Base-by-base conservation (phyloP, 2,113 vertebrate genomes). In the Cathartes aura region DNA sequence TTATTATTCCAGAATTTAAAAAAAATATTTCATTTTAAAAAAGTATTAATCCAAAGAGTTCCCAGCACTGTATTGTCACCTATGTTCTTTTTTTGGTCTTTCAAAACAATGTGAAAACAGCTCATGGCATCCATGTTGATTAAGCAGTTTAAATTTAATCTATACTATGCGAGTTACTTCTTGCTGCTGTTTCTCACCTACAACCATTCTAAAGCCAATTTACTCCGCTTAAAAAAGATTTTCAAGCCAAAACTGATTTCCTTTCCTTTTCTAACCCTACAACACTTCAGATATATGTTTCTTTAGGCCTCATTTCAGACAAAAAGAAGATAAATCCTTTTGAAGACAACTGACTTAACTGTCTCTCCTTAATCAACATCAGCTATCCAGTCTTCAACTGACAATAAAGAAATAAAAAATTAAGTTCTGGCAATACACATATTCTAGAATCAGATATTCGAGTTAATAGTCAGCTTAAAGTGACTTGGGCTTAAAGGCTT, bases 401-500 rank as follows among this genome's bases (percentile, higher is more conserved):
- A 68, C 42, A 75, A 72, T 23, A 83, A 81, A 83, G 53, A 90
- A 94, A 92, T 2, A 55, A 48, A 83, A 96, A 84, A 78, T 72
- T 70, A 92, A 75, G 70, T 88, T 34, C 22, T 73, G 76, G 62
- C 42, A 90, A 93, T 7, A 22, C 19, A 73, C 21, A 60, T 43
- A 66, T 42, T 84, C 82, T 48, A 26, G 38, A 79, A 90, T 94
- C 95, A 87, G 96, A 91, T 90, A 83, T 45, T 75, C 0, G 0
- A 94, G 81, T 71, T 89, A 91, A 96, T 15, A 92, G 87, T 36
- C 47, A n/a, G 82, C 68, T 84, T 87, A 15, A 81, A 96, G 63
- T 56, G 86, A 90, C 40, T 87, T 78, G 60, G 82, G 70, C 78
- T 96, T 96, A 96, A 97, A 86, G 76, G 79, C 93, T 97, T 89